A percentile compares a stretch with the other conserved stretches of the same genome.
Conservation (phyloP, 2,888 invertebrate genomes). For the Beris morrisii region DNA sequence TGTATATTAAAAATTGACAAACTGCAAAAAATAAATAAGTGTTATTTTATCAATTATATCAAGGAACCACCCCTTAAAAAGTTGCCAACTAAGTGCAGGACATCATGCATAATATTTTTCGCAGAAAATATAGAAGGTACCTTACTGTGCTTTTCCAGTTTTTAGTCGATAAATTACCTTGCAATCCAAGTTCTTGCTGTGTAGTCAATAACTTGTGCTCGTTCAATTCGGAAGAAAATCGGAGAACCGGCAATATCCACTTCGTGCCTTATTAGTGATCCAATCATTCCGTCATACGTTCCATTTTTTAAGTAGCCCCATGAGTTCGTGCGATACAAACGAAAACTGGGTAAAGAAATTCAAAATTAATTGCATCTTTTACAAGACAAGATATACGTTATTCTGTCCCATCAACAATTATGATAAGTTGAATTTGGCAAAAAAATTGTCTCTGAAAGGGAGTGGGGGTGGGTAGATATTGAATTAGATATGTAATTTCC, state of each 20-base stretch:
- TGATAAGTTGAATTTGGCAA: background rate
- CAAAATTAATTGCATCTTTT: background rate
- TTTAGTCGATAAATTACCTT: conserved; percentile 54
- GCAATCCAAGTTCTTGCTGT: conserved; percentile 65
- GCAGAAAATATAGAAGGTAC: no score
- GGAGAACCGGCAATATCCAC: conserved; percentile 71
- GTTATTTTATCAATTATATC: no score
- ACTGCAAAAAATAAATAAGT: no score
- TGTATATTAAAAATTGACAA: no score
- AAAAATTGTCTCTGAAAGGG: background rate
- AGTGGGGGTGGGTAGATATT: no score
- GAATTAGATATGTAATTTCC: no score
- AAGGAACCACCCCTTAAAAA: no score
- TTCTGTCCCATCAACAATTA: background rate
- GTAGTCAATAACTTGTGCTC: conserved; percentile 62
- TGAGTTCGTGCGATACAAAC: conserved; percentile 58
- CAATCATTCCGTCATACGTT: conserved; percentile 68
- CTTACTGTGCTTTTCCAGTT: no score
- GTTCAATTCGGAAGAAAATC: conserved; percentile 65
- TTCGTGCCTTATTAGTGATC: conserved; percentile 60
- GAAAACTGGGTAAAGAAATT: conserved; percentile 22
- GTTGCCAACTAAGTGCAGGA: no score
- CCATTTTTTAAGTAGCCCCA: conserved; percentile 66
- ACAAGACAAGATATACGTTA: background rate
- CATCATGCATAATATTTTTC: no score